Conservation (phyloP, 2,113 vertebrate species). For the Ciconia stormi region DNA sequence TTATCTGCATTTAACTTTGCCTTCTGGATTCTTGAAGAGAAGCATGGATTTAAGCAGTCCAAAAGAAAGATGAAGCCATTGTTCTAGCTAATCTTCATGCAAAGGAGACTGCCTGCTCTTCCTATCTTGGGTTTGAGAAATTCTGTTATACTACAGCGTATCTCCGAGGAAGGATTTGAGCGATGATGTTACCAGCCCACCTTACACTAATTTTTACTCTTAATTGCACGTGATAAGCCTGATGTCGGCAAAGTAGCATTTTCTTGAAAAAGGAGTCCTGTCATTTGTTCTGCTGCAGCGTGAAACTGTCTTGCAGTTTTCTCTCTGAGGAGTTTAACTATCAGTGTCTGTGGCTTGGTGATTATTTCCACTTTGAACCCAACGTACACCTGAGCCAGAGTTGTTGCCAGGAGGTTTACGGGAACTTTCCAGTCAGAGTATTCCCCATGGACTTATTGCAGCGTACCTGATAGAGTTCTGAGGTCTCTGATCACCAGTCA, state of each 20-base stretch:
- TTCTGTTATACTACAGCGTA: neutral
- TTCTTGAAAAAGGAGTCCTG: neutral
- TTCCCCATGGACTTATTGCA: neutral
- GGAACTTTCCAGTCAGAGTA: neutral
- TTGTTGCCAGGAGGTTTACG: neutral
- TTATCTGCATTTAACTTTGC: slow-evolving; percentile 14
- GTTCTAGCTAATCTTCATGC: slow-evolving; percentile 14
- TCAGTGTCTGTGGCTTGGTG: neutral
- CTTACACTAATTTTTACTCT: slow-evolving; percentile 1
- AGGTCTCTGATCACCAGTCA: neutral
- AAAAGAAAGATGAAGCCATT: slow-evolving; percentile 2
- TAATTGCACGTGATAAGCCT: neutral
- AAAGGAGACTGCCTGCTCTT: neutral
- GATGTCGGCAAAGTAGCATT: neutral
- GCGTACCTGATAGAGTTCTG: neutral
- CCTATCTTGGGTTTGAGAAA: neutral
- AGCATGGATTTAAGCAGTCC: neutral
- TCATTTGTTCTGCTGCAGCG: neutral
- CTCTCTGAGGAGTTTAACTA: neutral
- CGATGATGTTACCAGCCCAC: slow-evolving; percentile 16
- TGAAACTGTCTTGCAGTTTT: neutral
- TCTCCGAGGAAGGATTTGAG: neutral
- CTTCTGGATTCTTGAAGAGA: slow-evolving; percentile 11
- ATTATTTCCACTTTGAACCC: neutral
- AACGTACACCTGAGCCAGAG: neutral